Evolutionary conservation across 2,113 vertebrate genomes (phyloP).

Genomic region (Microtus ochrogaster): DNA sequence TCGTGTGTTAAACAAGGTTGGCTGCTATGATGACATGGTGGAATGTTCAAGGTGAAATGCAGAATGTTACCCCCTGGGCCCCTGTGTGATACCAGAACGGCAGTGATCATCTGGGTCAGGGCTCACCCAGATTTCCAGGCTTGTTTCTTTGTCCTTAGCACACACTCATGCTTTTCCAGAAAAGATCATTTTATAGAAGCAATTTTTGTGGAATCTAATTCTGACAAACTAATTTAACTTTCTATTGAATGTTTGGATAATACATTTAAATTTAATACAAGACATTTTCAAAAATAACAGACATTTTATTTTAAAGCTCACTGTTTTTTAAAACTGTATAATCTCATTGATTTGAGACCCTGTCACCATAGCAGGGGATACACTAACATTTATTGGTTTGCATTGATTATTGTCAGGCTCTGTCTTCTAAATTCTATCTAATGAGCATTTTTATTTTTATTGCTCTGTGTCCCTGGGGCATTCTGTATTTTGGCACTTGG

Average conservation of each 20-base stretch:
- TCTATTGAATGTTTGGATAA: constrained; percentile 49
- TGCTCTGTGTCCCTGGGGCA: not conserved
- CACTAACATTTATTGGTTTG: constrained; percentile 30
- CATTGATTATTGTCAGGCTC: not conserved
- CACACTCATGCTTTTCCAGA: not conserved
- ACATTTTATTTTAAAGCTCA: constrained; percentile 24
- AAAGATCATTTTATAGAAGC: constrained; percentile 4
- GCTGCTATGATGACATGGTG: not conserved
- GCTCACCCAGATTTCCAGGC: not conserved
- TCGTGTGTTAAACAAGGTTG: not conserved
- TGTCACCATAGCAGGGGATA: not conserved
- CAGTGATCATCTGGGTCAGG: not conserved
- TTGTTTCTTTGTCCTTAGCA: constrained; percentile 8
- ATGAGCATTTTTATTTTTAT: not conserved
- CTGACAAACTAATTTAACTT: constrained; percentile 48
- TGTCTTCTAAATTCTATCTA: not conserved
- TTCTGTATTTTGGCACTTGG: constrained; percentile 27
- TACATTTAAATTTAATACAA: constrained; percentile 49
- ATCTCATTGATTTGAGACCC: not conserved
- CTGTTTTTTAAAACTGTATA: not conserved
- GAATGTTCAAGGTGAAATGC: constrained; percentile 8
- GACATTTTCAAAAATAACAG: not conserved
- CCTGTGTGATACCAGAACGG: not conserved
- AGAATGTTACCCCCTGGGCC: not conserved
- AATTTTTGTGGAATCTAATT: constrained; percentile 24